Base-by-base conservation (phyloP, 2,888 invertebrate genomes). In the Spodoptera exigua region DNA sequence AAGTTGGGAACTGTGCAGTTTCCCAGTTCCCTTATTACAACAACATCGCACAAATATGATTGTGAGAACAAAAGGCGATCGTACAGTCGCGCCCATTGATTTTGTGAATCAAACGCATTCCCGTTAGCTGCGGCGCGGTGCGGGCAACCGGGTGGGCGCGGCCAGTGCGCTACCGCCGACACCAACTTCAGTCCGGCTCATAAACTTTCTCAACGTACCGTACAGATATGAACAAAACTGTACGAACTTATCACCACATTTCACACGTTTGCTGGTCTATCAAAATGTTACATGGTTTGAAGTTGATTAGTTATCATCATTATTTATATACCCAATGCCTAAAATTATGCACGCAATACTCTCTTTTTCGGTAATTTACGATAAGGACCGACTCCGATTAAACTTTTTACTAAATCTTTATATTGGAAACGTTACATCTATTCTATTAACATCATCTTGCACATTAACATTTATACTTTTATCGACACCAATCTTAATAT, bases 101-200 rank as follows among this genome's bases (percentile, higher is more conserved):
- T 71, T 51, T 60, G 34, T 5, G 54, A 60, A 66, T 48, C 60
- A 66, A 68, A 55, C 51, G 34, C 67, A 71, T 60, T 41, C 57
- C 53, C 7, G 49, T 44, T 47, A n/a, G 40, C 48, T 9, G 4
- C 27, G 21, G 21, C 9, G 21, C 21, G 27, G 27, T 18, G 27
- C 17, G 27, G 14, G 34, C 13, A n/a, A 9, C 39, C 21, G 35
- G 17, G 13, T 36, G 47, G 54, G 39, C 46, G 58, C 39, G 17
- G 36, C 36, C 47, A 43, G 35, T 54, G 39, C 32, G 60, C 61
- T 64, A 58, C 59, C n/a, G 16, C 54, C 51, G 65, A 64, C 65
- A 65, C 52, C 53, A 74, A 77, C 75, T 67, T 77, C 40, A 43
- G 55, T 54, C 46, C 45, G 17, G 39, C 55, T 74, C 54, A 55